Evolutionary conservation across 2,113 vertebrate genomes (phyloP).

Genomic region (Cygnus buccinator): DNA sequence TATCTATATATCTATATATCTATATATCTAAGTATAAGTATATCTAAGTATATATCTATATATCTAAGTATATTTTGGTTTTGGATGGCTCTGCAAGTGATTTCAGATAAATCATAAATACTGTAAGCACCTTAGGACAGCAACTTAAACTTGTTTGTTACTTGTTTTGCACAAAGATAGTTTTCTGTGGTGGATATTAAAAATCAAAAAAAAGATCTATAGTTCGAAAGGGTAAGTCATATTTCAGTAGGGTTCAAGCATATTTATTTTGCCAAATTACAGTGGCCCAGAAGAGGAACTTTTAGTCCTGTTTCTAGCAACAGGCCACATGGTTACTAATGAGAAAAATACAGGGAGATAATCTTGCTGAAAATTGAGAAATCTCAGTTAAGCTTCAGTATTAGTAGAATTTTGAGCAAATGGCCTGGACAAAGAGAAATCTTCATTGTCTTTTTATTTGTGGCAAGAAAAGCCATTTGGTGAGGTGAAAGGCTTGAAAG

Average conservation of each 20-base stretch:
- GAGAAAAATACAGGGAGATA: not conserved
- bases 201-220: not conserved
- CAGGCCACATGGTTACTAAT: not conserved
- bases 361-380: not conserved
- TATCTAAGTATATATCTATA: too few relatives aligned
- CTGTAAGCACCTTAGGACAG: constrained; percentile 6
- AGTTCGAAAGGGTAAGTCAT: not conserved
- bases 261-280: constrained; percentile 25
- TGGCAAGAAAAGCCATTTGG: not conserved
- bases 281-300: not conserved
- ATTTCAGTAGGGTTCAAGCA: not conserved
- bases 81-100: not conserved
- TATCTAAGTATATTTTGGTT: not conserved
- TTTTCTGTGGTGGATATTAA: not conserved
- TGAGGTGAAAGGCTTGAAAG: not conserved
- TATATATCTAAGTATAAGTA: too few relatives aligned
- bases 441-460: constrained; percentile 18
- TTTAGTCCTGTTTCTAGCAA: not conserved
- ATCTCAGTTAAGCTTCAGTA: constrained; percentile 9
- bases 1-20: too few relatives aligned
- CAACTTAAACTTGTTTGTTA: not conserved
- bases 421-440: not conserved
- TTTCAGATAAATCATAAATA: constrained; percentile 20
- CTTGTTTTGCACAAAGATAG: not conserved
- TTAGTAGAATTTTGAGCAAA: constrained; percentile 40